Percentiles rank a stretch among this genome's conserved stretches.
Conservation (phyloP, 2,113 vertebrate genomes). For the Antigone vipio region DNA sequence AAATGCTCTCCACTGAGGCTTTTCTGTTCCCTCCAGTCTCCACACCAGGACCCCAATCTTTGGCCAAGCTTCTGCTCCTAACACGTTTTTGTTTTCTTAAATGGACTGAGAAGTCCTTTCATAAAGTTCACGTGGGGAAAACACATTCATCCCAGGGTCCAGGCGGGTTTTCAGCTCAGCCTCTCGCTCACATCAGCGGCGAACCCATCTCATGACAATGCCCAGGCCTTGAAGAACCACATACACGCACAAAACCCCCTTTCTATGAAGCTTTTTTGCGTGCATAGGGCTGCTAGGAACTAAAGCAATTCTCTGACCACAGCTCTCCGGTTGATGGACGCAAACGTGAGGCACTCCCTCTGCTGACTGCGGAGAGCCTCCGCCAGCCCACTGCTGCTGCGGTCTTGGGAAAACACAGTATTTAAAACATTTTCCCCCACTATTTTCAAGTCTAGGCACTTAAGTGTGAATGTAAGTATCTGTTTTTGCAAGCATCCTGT, state of each 20-base stretch:
- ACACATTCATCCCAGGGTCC: neutral
- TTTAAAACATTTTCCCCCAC: neutral
- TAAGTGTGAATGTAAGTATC: neutral
- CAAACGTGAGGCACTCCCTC: neutral
- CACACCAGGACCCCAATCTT: slow-evolving; percentile 9
- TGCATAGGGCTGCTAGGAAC: neutral
- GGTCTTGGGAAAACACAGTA: neutral
- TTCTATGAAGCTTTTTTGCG: neutral
- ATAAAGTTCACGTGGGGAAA: slow-evolving; percentile 51
- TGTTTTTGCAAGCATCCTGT: neutral
- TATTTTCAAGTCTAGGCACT: neutral
- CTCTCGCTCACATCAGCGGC: neutral
- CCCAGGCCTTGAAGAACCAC: neutral
- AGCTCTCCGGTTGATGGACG: neutral
- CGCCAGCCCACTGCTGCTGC: neutral
- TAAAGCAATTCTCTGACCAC: neutral
- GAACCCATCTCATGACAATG: neutral
- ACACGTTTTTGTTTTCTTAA: slow-evolving; percentile 63
- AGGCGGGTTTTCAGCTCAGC: neutral
- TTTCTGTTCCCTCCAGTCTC: slow-evolving; percentile 54
- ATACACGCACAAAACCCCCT: fast-evolving
- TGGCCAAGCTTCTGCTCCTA: slow-evolving; percentile 57
- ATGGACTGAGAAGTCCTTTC: slow-evolving; percentile 59
- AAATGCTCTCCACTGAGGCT: slow-evolving; percentile 59
- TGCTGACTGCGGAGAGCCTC: neutral